Evolutionary conservation across 2,888 invertebrate species (phyloP), one percentile per base, ranked within the genome.

Genomic region (Allophyes oxyacanthae): DNA sequence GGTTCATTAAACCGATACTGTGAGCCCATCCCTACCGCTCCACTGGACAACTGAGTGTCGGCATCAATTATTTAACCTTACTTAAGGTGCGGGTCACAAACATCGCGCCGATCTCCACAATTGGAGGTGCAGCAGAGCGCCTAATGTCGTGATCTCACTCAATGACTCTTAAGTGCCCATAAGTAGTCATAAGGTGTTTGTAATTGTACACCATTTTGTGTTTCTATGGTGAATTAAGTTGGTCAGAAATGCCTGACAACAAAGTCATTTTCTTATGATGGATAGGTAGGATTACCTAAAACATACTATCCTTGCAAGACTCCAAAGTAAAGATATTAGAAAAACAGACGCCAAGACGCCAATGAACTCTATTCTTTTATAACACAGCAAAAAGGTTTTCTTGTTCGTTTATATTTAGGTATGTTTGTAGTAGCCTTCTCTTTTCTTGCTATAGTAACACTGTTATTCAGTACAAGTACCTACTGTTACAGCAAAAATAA

Each of bases 21-120:
- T 20, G 32, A 14, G 46, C 78, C 9, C 75, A 78, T 79, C 86
- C 73, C 83, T 86, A 79, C 52, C n/a, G 40, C 45, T 59, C 50
- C 49, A 54, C 44, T 54, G 68, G 36, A 49, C 48, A 55, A 48
- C 48, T 50, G 64, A 72, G 76, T 82, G 84, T 80, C 79, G 79
- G 79, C 85, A 86, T 89, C 90, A 87, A 90, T 91, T 90, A 91
- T 79, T 92, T 92, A 92, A 92, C 92, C 92, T 92, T 90, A 91
- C 85, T 92, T 90, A 89, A 91, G 90, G 88, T 90, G 92, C 92
- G 92, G 92, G 92, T 92, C 91, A 90, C 90, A 91, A 92, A 89
- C 86, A 87, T 78, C 82, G 78, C 78, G 78, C 78, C 75, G 64
- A 60, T 64, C 64, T 56, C 28, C 50, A 40, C 81, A 77, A 81